Conservation (phyloP, 2,113 vertebrate species). For the Nymphicus hollandicus region DNA sequence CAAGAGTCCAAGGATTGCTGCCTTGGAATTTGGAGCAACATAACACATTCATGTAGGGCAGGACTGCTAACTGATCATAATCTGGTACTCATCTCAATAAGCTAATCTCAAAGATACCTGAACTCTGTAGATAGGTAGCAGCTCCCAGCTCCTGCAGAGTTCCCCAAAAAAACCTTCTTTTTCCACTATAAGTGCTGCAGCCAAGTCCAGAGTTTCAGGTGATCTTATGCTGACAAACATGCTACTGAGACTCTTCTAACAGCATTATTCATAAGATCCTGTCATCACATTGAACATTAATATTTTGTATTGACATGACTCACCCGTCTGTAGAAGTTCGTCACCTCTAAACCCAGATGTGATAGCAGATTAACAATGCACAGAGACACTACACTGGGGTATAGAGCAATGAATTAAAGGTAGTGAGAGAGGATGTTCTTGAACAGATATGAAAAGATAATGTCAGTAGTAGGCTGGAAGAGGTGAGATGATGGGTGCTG, state of each 20-base stretch:
- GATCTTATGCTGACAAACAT: background rate
- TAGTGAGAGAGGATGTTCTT: background rate
- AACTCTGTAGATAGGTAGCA: background rate
- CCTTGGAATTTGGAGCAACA: background rate
- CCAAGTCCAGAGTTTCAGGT: constrained; percentile 9
- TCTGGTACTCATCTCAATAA: background rate
- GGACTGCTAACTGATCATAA: background rate
- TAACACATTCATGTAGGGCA: background rate
- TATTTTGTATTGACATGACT: background rate
- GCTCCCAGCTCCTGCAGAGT: background rate
- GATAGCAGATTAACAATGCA: background rate
- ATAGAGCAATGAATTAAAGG: background rate
- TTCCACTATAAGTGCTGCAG: background rate
- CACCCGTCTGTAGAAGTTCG: background rate
- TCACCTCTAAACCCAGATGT: background rate
- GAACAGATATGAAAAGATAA: background rate
- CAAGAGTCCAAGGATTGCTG: background rate
- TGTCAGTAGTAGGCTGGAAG: background rate
- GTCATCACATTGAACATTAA: background rate
- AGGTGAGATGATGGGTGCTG: background rate
- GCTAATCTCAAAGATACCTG: background rate
- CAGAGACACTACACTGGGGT: background rate
- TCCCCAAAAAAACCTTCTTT: background rate
- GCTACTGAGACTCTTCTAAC: background rate
- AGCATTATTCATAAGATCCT: background rate